Evolutionary conservation across 2,888 invertebrate genomes (phyloP).

Genomic region (Cyaniris semiargus): DNA sequence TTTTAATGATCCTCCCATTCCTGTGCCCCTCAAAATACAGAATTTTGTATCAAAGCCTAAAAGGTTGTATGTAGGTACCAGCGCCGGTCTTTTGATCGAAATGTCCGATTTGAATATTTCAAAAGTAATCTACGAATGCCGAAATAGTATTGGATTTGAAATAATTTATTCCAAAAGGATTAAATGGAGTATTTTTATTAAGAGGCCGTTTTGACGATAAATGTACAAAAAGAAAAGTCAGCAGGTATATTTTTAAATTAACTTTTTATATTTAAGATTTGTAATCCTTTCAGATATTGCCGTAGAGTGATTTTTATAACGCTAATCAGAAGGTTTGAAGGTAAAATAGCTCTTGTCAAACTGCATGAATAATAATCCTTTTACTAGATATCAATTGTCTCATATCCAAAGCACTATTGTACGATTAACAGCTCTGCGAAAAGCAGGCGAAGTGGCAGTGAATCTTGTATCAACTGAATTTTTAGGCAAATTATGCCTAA

Average conservation of each 20-base stretch:
- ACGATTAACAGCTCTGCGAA: no score
- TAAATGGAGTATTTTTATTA: background rate
- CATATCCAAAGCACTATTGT: no score
- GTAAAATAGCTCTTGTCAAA: no score
- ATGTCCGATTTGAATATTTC: conserved; percentile 21
- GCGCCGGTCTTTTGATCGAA: conserved; percentile 10
- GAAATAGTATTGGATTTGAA: background rate
- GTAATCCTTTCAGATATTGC: no score
- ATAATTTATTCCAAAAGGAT: background rate
- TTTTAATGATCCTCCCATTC: background rate
- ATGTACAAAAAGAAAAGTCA: background rate
- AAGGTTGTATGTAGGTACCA: conserved; percentile 2
- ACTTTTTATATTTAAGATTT: background rate
- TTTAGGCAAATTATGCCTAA: no score
- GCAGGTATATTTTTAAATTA: background rate
- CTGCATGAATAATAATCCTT: no score
- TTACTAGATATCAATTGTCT: no score
- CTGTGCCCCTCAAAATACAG: background rate
- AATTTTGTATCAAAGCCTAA: conserved; percentile 22
- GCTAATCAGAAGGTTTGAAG: no score
- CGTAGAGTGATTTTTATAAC: no score
- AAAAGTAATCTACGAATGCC: conserved; percentile 12
- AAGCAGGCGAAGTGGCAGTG: no score
- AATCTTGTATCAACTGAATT: no score
- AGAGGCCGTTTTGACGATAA: background rate